Evolutionary conservation across 2,797 vertebrate genomes (phyloP).

Genomic region (Garrulus glandarius): DNA sequence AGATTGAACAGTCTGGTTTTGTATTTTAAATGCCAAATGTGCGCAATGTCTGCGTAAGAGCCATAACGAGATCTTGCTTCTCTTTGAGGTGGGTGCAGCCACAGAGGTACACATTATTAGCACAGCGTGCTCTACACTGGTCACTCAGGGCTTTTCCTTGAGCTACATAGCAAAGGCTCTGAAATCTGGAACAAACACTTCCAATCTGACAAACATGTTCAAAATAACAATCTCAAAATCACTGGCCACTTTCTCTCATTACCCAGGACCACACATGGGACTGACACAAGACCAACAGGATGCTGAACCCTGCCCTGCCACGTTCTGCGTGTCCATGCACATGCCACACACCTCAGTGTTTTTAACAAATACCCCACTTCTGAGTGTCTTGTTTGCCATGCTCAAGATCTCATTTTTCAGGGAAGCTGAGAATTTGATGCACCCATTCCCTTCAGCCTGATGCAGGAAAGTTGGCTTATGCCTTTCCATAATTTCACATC

Average conservation of each 20-base stretch:
- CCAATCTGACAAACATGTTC: background rate
- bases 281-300: background rate
- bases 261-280: accelerated
- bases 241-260: background rate
- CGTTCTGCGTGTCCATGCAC: background rate
- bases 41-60: background rate
- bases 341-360: background rate
- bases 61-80: background rate
- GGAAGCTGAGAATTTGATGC: background rate
- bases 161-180: background rate
- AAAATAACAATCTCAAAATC: background rate
- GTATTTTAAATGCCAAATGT: background rate
- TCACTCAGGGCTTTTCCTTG: background rate
- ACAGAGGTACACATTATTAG: background rate
- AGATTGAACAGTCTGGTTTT: background rate
- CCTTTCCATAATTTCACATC: background rate
- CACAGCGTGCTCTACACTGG: background rate
- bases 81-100: background rate
- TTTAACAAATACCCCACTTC: background rate
- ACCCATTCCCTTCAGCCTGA: background rate
- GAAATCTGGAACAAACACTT: background rate
- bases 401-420: background rate
- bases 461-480: background rate
- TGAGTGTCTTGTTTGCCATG: background rate
- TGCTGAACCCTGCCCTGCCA: background rate